phyloP scores from a whole-genome alignment of 2,797 vertebrate genomes.

The Catamblyrhynchus diadema region DNA sequence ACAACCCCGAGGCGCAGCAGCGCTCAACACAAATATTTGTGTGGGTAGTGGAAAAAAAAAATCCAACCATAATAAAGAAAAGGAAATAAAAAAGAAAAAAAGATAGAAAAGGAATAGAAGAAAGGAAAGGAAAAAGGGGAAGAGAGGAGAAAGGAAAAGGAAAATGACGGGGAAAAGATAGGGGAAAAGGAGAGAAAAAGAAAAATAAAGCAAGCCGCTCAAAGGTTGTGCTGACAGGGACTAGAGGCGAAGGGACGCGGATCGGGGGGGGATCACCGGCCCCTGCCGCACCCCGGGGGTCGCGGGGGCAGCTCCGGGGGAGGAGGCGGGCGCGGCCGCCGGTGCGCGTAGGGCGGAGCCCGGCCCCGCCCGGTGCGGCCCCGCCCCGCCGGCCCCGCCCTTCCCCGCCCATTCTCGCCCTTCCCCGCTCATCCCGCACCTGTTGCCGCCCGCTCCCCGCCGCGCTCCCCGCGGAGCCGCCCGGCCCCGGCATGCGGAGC shows the following conservation, averaged over 20 bases:
- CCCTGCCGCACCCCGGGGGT: background rate
- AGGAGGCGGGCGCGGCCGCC: background rate
- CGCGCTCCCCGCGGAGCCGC: background rate
- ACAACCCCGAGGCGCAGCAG: background rate
- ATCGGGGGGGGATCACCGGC: too few relatives aligned
- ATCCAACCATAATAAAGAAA: accelerated
- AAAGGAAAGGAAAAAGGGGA: too few relatives aligned
- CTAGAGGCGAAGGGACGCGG: too few relatives aligned
- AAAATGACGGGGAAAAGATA: too few relatives aligned
- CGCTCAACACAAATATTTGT: slow-evolving; percentile 1
- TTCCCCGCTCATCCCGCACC: background rate
- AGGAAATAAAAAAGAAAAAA: background rate
- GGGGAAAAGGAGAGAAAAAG: too few relatives aligned
- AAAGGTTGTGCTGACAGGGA: background rate
- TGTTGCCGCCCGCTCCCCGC: background rate
- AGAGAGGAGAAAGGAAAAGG: too few relatives aligned
- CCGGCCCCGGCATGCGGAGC: background rate
- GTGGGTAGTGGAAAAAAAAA: background rate
- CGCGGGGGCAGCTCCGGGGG: background rate
- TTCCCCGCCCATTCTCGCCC: background rate
- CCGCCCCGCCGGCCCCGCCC: background rate
- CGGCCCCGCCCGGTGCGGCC: too few relatives aligned
- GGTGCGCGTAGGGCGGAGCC: background rate
- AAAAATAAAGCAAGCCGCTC: background rate
- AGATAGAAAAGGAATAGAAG: too few relatives aligned